Base-by-base conservation (phyloP, 2,888 invertebrate genomes). In the Brenthis daphne region DNA sequence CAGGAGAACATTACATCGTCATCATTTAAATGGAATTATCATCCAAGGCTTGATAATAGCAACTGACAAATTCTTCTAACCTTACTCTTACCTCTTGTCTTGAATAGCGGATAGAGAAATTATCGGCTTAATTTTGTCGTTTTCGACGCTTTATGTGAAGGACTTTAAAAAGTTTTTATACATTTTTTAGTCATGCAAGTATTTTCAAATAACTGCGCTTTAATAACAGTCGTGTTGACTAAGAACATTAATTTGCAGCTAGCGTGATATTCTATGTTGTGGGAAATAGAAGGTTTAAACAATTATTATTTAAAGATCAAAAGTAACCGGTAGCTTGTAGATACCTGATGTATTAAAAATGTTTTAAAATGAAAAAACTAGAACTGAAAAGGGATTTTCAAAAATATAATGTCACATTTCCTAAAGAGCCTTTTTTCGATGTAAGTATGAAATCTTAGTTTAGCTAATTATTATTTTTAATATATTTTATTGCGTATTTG, bases 351-450 rank as follows among this genome's bases (percentile, higher is more conserved):
- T 6, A n/a, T n/a, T n/a, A 20, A 12, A 29, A 51, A 29, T 6
- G 13, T 48, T 20, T 12, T n/a, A 54, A 65, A 47, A 68, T 57
- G 48, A 57, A 50, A 65, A 75, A 53, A 64, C 56, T 3, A 67
- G 73, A 13, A 80, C 73, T 60, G 73, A 78, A 48, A 55, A 66
- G 33, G 14, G 29, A 66, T 54, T 48, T 48, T 0, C 16, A 53
- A 14, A 53, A 63, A 13, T 51, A 53, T 13, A 20, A 53, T 3
- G 67, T 82, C 12, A 74, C 81, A 53, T 71, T 82, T 14, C 83
- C 83, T 0, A 63, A 80, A 53, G 82, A 84, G 64, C 84, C 85
- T 2, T 76, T 76, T 72, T 77, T 82, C 64, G 83, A 85, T 73
- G 85, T 85, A 75, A 85, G 84, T 80, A 29, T 5, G 13, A 58